These are phyloP conservation scores for Sialis fuliginosa DNA, from an alignment of 2,888 invertebrate genomes.

Conservation along the genomic window DNA sequence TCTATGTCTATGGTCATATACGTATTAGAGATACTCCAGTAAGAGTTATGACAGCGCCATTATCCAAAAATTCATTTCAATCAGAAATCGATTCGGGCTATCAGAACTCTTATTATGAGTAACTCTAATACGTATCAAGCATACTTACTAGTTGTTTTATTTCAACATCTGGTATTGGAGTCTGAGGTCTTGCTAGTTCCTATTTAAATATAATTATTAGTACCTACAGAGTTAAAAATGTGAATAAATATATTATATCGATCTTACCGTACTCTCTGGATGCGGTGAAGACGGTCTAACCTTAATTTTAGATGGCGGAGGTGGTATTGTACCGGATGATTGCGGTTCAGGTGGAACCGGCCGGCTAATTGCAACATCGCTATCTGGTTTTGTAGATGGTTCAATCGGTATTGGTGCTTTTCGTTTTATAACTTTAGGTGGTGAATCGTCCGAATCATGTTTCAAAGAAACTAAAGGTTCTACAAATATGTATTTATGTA, in stretches of 20 bases:
- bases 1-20: no score
- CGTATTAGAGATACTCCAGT: no score
- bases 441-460: conserved; percentile 24
- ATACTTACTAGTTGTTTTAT: no score
- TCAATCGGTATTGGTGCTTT: conserved; percentile 16
- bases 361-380: conserved; percentile 22
- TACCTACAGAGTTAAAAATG: no score
- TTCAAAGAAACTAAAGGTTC: background rate
- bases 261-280: background rate
- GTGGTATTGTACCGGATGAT: conserved; percentile 28
- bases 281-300: background rate
- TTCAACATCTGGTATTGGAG: conserved; percentile 6
- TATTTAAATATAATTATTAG: no score
- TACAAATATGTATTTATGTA: background rate
- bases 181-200: background rate
- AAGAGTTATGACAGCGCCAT: no score
- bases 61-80: no score
- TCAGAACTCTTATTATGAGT: no score
- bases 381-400: conserved; percentile 11
- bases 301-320: conserved; percentile 21
- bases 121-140: no score
- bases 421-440: conserved; percentile 32
- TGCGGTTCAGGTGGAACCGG: conserved; percentile 29
- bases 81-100: no score
- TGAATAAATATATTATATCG: no score